phyloP scores from a whole-genome alignment of 2,888 invertebrate genomes.

The Napeogenes sylphis region DNA sequence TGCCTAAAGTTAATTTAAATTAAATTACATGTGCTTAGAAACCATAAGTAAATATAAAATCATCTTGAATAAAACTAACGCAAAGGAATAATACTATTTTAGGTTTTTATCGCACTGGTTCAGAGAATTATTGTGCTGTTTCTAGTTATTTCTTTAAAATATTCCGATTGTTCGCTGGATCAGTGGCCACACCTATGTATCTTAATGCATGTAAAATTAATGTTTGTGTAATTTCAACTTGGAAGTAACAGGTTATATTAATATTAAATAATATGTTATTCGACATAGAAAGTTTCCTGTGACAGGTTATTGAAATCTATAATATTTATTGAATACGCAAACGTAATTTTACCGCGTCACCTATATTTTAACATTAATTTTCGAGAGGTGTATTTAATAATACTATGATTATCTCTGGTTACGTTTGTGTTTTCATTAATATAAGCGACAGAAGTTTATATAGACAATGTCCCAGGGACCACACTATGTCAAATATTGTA shows the following conservation, averaged over 20 bases:
- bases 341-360: slow-evolving; percentile 19
- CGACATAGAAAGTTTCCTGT: slow-evolving; percentile 40
- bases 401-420: slow-evolving; percentile 17
- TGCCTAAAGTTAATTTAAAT: slow-evolving; percentile 44
- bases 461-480: slow-evolving; percentile 36
- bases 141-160: slow-evolving; percentile 32
- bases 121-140: slow-evolving; percentile 39
- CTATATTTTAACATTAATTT: neutral
- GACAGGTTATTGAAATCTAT: slow-evolving; percentile 26
- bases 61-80: slow-evolving; percentile 47
- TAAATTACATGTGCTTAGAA: slow-evolving; percentile 56
- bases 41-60: slow-evolving; percentile 39
- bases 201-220: slow-evolving; percentile 57
- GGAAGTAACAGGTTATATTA: slow-evolving; percentile 32
- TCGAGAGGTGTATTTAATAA: neutral
- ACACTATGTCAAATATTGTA: slow-evolving; percentile 53
- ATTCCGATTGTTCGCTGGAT: slow-evolving; percentile 32
- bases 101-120: slow-evolving; percentile 42
- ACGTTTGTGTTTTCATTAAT: slow-evolving; percentile 29
- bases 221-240: slow-evolving; percentile 44
- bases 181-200: slow-evolving; percentile 39
- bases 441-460: slow-evolving; percentile 15
- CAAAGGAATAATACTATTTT: slow-evolving; percentile 36
- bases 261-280: slow-evolving; percentile 41
- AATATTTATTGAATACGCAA: slow-evolving; percentile 30